Evolutionary conservation across 2,797 vertebrate genomes (phyloP).

Genomic region (Pelodytes ibericus): DNA sequence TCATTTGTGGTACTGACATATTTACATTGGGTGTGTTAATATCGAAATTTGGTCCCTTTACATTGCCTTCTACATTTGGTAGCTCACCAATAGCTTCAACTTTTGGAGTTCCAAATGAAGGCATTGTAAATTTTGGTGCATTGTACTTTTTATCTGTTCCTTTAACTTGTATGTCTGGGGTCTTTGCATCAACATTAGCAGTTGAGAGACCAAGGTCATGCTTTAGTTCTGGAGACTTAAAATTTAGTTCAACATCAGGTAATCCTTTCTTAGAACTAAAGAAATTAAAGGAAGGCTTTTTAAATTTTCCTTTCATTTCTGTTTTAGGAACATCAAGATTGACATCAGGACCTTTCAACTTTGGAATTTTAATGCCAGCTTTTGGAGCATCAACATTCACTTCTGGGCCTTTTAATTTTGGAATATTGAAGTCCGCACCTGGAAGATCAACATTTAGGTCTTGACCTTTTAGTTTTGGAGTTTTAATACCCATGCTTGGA

Average conservation of each 20-base stretch:
- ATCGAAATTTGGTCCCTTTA: constrained; percentile 23
- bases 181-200: constrained; percentile 9
- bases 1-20: constrained; percentile 36
- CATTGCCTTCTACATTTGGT: constrained; percentile 14
- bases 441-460: constrained; percentile 38
- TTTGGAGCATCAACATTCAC: constrained; percentile 31
- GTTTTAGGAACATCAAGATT: constrained; percentile 34
- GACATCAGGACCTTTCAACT: constrained; percentile 19
- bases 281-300: constrained; percentile 43
- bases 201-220: not conserved
- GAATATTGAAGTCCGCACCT: constrained; percentile 8
- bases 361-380: constrained; percentile 14
- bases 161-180: constrained; percentile 21
- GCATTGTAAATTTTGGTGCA: constrained; percentile 10
- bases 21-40: constrained; percentile 38
- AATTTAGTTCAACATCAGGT: constrained; percentile 33
- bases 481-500: constrained; percentile 23
- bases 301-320: constrained; percentile 47
- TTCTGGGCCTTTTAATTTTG: constrained; percentile 37
- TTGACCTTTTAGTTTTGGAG: constrained; percentile 25
- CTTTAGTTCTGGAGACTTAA: constrained; percentile 36
- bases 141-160: constrained; percentile 12
- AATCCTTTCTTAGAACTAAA: constrained; percentile 34
- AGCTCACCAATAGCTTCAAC: not conserved
- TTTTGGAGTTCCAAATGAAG: constrained; percentile 4